Evolutionary conservation across 2,888 invertebrate genomes (phyloP).

Genomic region (Scaptomyza reducta): DNA sequence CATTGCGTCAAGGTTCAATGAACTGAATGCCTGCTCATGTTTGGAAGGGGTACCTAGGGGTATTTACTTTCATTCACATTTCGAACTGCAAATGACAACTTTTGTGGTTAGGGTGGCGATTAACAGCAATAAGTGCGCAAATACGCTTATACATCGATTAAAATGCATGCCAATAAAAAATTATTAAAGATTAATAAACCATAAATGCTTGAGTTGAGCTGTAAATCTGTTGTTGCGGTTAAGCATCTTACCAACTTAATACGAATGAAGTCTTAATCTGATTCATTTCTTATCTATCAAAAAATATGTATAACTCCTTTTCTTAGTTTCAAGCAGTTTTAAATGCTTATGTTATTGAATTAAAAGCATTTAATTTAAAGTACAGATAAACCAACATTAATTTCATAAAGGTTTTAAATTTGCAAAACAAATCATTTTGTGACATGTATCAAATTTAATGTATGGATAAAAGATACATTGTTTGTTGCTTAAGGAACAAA

Average conservation of each 20-base stretch:
- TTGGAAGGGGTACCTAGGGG: slow-evolving; percentile 6
- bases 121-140: slow-evolving; percentile 20
- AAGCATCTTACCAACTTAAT: not conserved
- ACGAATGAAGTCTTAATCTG: not conserved
- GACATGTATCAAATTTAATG: too few relatives aligned
- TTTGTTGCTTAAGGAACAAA: too few relatives aligned
- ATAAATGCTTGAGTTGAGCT: not conserved
- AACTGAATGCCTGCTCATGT: slow-evolving; percentile 26
- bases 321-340: too few relatives aligned
- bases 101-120: not conserved
- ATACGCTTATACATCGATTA: slow-evolving; percentile 10
- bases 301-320: too few relatives aligned
- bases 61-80: slow-evolving; percentile 17
- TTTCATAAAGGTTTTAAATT: too few relatives aligned
- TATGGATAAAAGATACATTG: too few relatives aligned
- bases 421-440: too few relatives aligned
- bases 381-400: too few relatives aligned
- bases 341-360: too few relatives aligned
- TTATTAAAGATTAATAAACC: not conserved
- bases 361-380: too few relatives aligned
- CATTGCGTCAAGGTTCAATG: slow-evolving; percentile 45
- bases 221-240: not conserved
- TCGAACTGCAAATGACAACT: slow-evolving; percentile 21
- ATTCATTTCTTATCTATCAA: not conserved
- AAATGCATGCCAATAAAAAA: not conserved